Base-by-base conservation (phyloP, 2,888 invertebrate genomes). In the Diarsia brunnea region DNA sequence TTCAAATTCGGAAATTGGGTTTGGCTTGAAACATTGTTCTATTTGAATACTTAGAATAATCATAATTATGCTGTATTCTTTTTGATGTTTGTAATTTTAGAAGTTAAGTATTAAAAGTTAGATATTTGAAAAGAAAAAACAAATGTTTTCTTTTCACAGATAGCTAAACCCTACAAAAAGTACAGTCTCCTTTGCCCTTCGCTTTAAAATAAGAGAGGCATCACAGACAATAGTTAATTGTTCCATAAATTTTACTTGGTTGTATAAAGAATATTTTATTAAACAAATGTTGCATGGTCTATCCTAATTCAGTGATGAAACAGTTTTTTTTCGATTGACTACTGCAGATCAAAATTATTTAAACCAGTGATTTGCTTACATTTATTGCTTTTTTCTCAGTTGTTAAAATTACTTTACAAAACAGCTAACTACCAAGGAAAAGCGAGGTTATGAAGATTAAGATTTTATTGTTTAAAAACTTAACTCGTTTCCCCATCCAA, bases 321-420 rank as follows among this genome's bases (percentile, higher is more conserved):
- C n/a, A 49, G 63, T 53, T 47, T 47, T 53, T 66, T 58, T 24
- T 51, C 8, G 0, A 16, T 64, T 73, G 14, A 51, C 51, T 69
- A 81, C 51, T 49, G 81, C 84, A 80, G 81, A 84, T 81, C 63
- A 38, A 69, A 60, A 66, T 69, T 64, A 60, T 64, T 47, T 51
- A 14, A 69, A 67, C 63, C 84, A 84, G 69, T 84, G 69, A 69
- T 84, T 84, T 68, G 69, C 7, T 49, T 60, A 19, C 14, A 64
- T 80, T 58, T 55, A 53, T 43, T 67, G 53, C 45, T 53, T 27
- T 27, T 61, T 21, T 38, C 66, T 31, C 61, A 60, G 8, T 19
- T 43, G 21, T 45, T 43, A 64, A 47, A 61, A 47, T 38, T 7
- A 38, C 38, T 81, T 53, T 2, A 38, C 38, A 76, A 66, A 53